Evolutionary conservation across 2,888 invertebrate genomes (phyloP).

Genomic region (Drosophila algonquin): DNA sequence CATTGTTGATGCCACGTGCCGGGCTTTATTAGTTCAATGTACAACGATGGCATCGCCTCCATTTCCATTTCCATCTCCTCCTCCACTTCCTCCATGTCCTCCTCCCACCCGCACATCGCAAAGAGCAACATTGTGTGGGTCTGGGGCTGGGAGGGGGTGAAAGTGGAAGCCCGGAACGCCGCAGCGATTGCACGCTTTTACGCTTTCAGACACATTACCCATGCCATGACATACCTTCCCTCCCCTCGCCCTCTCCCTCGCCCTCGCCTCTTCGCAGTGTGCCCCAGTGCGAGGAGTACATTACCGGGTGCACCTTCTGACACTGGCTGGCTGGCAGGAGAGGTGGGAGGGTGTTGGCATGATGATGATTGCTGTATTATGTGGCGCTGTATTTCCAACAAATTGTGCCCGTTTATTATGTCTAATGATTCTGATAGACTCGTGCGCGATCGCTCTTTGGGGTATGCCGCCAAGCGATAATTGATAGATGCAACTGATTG

Average conservation of each 20-base stretch:
- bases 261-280: too few relatives aligned
- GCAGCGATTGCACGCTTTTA: constrained; percentile 82
- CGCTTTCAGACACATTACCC: constrained; percentile 83
- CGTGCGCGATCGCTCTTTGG: not conserved
- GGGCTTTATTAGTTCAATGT: constrained; percentile 84
- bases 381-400: constrained; percentile 71
- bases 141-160: constrained; percentile 6
- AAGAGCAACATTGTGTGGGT: constrained; percentile 42
- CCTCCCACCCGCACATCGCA: constrained; percentile 29
- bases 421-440: constrained; percentile 57
- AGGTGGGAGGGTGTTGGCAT: constrained; percentile 10
- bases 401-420: constrained; percentile 64
- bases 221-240: constrained; percentile 48
- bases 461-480: constrained; percentile 23
- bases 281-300: constrained; percentile 20
- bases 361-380: constrained; percentile 67
- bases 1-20: constrained; percentile 84
- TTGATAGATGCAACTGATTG: constrained; percentile 65
- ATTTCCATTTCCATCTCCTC: constrained; percentile 16
- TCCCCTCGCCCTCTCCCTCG: too few relatives aligned
- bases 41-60: constrained; percentile 67
- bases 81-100: constrained; percentile 22
- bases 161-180: constrained; percentile 50
- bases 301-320: constrained; percentile 57
- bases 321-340: not conserved